Evolutionary conservation across 2,888 invertebrate genomes (phyloP), one percentile per base, ranked within the genome.

Genomic region (Dolomedes plantarius): DNA sequence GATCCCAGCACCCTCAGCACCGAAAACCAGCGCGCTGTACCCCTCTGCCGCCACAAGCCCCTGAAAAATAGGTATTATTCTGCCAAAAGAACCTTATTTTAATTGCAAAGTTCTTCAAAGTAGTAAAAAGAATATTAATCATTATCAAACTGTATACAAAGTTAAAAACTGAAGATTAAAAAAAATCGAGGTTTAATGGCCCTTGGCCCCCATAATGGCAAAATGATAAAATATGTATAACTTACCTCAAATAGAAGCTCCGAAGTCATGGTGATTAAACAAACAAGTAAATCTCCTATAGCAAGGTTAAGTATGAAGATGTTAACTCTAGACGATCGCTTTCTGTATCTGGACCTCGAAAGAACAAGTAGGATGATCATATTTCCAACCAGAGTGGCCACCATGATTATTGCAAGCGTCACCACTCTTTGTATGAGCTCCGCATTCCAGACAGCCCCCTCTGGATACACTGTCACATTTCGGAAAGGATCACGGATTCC

Each of bases 261-360:
- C 0, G 91, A 91, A 7, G 92, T 91, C 92, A 92, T 92, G 0
- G 91, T 91, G 72, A 91, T 90, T 62, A 90, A 89, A 83, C 91
- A 91, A 7, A 92, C 92, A 0, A 91, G 90, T 28, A 92, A 89
- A 88, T 92, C 92, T 0, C 92, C 92, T 6, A 91, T 89, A 0
- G 92, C 92, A 50, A 92, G 89, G 87, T 92, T 91, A 32, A 92
- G 90, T 77, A 92, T 92, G 89, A 92, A 92, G 46, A 92, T 91
- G 87, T 92, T 92, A 13, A 92, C 92, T 16, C 92, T 89, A 75
- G 90, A 91, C 74, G 91, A 90, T 28, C 91, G 89, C n/a, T 91
- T 89, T 56, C 91, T 88, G 80, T 90, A 90, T 50, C 89, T 89
- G 65, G 91, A 91, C 77, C 91, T 91, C 2, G 90, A 90, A 5